These are phyloP conservation scores for Temnothorax longispinosus DNA, from an alignment of 1,140 invertebrate genomes.

Conservation along the genomic window DNA sequence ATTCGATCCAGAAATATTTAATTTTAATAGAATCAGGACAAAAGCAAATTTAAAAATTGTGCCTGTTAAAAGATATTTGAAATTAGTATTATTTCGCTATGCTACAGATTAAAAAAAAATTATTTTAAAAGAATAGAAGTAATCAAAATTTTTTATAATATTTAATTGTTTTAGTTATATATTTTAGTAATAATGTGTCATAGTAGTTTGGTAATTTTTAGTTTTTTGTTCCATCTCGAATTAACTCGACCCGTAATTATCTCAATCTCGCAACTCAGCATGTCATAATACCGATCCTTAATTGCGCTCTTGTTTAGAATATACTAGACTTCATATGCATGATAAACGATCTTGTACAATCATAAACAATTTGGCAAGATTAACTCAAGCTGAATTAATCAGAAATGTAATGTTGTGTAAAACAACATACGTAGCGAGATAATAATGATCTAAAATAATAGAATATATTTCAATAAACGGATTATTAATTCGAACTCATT, in stretches of 20 bases:
- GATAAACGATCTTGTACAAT: constrained; percentile 14
- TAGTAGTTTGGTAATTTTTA: neutral
- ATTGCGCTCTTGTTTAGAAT: constrained; percentile 12
- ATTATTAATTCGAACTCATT: neutral
- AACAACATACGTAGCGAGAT: neutral
- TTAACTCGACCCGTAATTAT: neutral
- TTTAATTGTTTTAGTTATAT: neutral
- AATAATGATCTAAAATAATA: constrained; percentile 1
- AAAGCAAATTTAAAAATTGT: neutral
- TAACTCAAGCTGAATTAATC: neutral
- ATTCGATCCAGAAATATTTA: neutral
- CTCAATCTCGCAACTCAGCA: neutral
- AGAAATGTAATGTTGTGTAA: constrained; percentile 14
- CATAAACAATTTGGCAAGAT: neutral
- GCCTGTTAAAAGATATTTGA: neutral
- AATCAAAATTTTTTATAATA: too few relatives aligned
- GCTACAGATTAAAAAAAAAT: neutral
- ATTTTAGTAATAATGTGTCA: neutral
- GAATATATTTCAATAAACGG: neutral
- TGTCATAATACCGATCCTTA: constrained; percentile 15
- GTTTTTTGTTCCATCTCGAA: neutral
- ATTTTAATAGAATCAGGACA: neutral
- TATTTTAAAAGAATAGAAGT: neutral
- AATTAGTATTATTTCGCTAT: neutral
- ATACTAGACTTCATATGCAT: constrained; percentile 16